phyloP scores from a whole-genome alignment of 2,113 vertebrate genomes.

The Sorex araneus region DNA sequence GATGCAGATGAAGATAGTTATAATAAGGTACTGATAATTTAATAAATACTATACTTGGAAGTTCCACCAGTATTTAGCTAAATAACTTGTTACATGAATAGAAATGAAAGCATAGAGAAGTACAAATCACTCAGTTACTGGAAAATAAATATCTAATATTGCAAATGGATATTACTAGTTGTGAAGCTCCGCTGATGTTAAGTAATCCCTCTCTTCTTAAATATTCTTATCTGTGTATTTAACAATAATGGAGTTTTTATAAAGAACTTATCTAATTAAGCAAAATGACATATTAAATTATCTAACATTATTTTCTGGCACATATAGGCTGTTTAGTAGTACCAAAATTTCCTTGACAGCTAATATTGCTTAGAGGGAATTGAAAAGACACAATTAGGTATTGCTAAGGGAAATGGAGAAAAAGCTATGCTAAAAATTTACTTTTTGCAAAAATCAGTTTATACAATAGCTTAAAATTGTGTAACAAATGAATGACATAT shows the following conservation, averaged over 20 bases:
- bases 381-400: neutral
- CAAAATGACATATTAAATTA: conserved; percentile 1
- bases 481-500: neutral
- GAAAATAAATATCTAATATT: conserved; percentile 25
- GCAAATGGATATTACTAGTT: neutral
- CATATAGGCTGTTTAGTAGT: neutral
- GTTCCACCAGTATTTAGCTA: neutral
- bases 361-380: neutral
- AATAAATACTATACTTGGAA: neutral
- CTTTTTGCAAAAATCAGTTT: conserved; percentile 4
- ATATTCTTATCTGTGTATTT: neutral
- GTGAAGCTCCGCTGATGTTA: neutral
- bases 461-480: neutral
- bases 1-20: neutral
- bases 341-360: neutral
- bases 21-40: neutral
- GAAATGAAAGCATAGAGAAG: neutral
- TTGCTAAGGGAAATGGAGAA: neutral
- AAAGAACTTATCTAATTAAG: neutral
- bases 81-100: neutral
- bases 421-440: conserved; percentile 9
- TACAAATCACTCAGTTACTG: neutral
- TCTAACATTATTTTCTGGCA: neutral
- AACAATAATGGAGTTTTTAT: neutral
- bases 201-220: neutral